Conservation (phyloP, 2,888 invertebrate species). For the Rutpela maculata region DNA sequence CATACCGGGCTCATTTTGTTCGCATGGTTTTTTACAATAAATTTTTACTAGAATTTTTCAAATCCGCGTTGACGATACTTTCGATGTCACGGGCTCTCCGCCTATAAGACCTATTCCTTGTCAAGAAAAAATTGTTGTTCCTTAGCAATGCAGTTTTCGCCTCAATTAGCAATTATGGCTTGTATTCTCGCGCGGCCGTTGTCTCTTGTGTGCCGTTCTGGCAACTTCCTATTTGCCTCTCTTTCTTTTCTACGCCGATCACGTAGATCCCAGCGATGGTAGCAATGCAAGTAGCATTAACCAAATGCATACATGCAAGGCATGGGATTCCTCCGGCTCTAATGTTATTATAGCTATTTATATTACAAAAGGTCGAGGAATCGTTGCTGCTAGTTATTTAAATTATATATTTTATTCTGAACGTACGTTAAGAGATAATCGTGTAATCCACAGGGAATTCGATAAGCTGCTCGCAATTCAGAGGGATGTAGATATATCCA, state of each 20-base stretch:
- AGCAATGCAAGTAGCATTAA: constrained; percentile 19
- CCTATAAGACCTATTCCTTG: too few species aligned
- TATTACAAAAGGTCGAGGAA: constrained; percentile 27
- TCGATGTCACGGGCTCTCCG: too few species aligned
- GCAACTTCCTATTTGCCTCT: constrained; percentile 23
- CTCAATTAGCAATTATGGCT: constrained; percentile 33
- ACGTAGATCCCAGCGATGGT: not conserved
- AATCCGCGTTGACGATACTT: too few species aligned
- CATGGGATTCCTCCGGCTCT: constrained; percentile 24
- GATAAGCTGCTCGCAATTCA: not conserved
- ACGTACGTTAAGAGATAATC: not conserved
- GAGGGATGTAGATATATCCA: too few species aligned
- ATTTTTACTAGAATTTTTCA: too few species aligned
- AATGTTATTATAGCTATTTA: constrained; percentile 22
- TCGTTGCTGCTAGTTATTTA: constrained; percentile 26
- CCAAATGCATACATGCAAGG: constrained; percentile 26
- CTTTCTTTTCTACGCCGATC: constrained; percentile 9
- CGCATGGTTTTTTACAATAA: too few species aligned
- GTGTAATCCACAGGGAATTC: not conserved
- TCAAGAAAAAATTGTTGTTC: not conserved
- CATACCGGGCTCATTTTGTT: too few species aligned
- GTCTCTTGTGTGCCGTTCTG: constrained; percentile 14
- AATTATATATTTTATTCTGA: constrained; percentile 32
- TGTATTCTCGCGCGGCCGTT: constrained; percentile 34
- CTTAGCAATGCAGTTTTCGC: constrained; percentile 14